Conservation (phyloP, 2,113 vertebrate genomes). For the Micronisus gabar region DNA sequence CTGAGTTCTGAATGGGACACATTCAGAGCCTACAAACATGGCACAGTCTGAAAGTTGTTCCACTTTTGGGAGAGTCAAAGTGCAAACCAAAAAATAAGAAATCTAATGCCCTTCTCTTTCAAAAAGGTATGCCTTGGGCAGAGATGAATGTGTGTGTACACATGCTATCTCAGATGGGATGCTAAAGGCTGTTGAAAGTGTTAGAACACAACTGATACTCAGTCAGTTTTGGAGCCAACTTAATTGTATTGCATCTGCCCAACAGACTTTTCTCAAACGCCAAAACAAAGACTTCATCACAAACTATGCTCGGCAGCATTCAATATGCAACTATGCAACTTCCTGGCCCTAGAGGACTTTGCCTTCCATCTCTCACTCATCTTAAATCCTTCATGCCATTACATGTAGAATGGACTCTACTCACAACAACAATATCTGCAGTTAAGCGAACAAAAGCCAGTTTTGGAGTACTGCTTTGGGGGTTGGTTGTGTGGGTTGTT, state of each 20-base stretch:
- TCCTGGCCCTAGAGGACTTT: neutral
- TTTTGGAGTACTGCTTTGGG: neutral
- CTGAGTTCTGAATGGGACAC: neutral
- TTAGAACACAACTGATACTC: neutral
- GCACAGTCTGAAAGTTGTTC: rapidly evolving
- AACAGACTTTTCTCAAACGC: neutral
- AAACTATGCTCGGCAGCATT: rapidly evolving
- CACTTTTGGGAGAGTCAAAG: neutral
- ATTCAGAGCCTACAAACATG: neutral
- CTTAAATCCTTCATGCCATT: neutral
- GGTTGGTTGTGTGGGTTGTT: neutral
- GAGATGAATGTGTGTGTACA: neutral
- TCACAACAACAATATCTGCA: neutral
- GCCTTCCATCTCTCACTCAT: neutral
- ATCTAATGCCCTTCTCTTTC: neutral
- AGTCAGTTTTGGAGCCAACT: neutral
- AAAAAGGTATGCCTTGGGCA: neutral
- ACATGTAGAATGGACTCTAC: neutral
- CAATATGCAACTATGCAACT: neutral
- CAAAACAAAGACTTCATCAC: neutral
- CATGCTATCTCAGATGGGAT: neutral
- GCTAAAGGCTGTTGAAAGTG: neutral
- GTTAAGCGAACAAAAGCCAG: neutral
- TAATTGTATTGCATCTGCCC: neutral
- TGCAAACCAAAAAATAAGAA: neutral